Evolutionary conservation across 2,113 vertebrate species (phyloP).

Genomic region (Lates calcarifer): DNA sequence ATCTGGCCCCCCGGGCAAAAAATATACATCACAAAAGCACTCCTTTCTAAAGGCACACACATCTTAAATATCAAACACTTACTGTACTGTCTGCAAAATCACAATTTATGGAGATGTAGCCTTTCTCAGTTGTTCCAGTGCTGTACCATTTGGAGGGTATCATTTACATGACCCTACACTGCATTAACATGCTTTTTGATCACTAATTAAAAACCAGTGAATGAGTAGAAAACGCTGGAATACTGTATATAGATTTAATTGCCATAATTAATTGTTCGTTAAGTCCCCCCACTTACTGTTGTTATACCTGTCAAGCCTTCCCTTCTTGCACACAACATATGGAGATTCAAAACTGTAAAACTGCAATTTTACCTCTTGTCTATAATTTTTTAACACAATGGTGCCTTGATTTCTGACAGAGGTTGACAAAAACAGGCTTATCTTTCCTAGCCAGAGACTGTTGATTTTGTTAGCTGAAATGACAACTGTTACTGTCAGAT

Average conservation of each 20-base stretch:
- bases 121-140: background rate
- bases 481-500: background rate
- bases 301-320: no score
- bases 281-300: background rate
- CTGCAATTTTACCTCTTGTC: no score
- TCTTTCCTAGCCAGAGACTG: background rate
- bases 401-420: background rate
- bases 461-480: background rate
- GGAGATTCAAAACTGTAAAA: no score
- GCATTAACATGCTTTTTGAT: slow-evolving; percentile 14
- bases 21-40: slow-evolving; percentile 71
- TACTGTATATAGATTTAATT: background rate
- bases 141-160: slow-evolving; percentile 17
- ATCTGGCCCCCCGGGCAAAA: slow-evolving; percentile 61
- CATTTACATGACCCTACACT: background rate
- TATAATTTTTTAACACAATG: no score
- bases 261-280: background rate
- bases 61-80: slow-evolving; percentile 65
- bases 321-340: no score
- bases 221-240: background rate
- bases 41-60: slow-evolving; percentile 51
- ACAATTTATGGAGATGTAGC: slow-evolving; percentile 41
- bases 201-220: background rate
- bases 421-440: background rate
- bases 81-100: slow-evolving; percentile 60